phyloP scores from a whole-genome alignment of 2,888 invertebrate genomes.

The Spisula solida region DNA sequence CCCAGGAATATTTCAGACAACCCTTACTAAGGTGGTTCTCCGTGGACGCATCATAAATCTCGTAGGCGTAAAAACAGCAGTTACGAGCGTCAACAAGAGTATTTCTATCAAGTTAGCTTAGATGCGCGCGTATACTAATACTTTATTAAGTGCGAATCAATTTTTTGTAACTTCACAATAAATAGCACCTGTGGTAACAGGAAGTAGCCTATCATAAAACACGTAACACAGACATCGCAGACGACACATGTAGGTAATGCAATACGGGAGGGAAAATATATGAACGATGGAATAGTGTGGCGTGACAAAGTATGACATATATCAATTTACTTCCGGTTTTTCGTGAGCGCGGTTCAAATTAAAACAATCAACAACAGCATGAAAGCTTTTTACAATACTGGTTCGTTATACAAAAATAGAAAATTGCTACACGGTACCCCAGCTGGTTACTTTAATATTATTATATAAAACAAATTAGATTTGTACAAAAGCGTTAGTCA shows the following conservation, averaged over 20 bases:
- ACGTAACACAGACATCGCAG: neutral
- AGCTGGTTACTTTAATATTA: too few species aligned
- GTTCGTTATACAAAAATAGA: too few species aligned
- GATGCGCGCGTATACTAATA: neutral
- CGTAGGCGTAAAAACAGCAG: neutral
- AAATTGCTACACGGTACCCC: too few species aligned
- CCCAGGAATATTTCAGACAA: too few species aligned
- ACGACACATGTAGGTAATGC: neutral
- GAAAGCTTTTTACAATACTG: too few species aligned
- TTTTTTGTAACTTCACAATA: neutral
- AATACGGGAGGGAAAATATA: too few species aligned
- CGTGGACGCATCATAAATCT: neutral
- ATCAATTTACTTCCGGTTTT: neutral
- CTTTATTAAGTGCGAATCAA: neutral
- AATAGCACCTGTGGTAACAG: neutral
- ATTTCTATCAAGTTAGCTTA: neutral
- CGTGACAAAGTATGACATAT: neutral
- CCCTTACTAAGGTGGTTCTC: neutral
- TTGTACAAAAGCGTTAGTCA: too few species aligned
- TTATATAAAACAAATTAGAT: too few species aligned
- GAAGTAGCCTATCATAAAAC: slow-evolving; percentile 3
- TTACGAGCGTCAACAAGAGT: neutral
- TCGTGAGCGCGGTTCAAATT: too few species aligned
- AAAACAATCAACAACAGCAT: too few species aligned
- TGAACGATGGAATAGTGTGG: neutral